These are phyloP conservation scores for Clarias gariepinus DNA, from an alignment of 2,113 vertebrate genomes.

Conservation along the genomic window DNA sequence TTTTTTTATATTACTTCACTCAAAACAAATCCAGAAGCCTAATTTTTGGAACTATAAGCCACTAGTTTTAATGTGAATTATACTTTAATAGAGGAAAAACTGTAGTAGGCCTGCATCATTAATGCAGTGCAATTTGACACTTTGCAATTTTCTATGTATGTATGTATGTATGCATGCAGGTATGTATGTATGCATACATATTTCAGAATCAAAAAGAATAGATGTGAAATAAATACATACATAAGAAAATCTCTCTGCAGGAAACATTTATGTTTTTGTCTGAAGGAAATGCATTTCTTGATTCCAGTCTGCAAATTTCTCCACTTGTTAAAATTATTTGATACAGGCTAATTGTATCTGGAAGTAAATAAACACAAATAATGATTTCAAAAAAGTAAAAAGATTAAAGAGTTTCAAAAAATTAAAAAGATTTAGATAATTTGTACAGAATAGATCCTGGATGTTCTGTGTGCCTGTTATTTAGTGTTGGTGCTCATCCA, in stretches of 20 bases:
- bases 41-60: background rate
- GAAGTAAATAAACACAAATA: background rate
- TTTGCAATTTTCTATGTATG: background rate
- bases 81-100: background rate
- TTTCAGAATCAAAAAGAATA: background rate
- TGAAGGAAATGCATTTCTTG: background rate
- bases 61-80: background rate
- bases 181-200: background rate
- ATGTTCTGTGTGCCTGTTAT: background rate
- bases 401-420: background rate
- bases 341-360: background rate
- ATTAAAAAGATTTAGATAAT: background rate
- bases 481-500: background rate
- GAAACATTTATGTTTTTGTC: background rate
- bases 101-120: background rate
- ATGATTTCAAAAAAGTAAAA: background rate
- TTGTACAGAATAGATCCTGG: background rate
- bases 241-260: background rate
- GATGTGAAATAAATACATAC: background rate
- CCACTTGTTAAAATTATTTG: background rate
- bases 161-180: background rate
- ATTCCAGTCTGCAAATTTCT: background rate
- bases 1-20: background rate
- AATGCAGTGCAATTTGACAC: background rate
- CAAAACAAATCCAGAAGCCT: background rate